Evolutionary conservation across 2,888 invertebrate species (phyloP).

Genomic region (Drosophila kambysellisi): DNA sequence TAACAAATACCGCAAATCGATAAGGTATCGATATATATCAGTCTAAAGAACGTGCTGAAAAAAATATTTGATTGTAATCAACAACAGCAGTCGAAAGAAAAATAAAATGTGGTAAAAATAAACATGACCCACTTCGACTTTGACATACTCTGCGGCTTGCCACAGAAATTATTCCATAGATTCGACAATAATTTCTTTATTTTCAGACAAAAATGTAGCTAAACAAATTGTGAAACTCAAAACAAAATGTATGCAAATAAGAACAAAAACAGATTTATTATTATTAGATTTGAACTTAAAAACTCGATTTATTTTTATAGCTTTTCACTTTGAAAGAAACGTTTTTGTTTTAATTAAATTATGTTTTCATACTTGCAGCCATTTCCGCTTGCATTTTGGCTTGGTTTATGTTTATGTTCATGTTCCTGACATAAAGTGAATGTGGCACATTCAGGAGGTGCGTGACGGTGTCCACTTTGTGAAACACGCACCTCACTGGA

Average conservation of each 20-base stretch:
- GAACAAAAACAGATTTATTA: neutral
- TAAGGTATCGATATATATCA: neutral
- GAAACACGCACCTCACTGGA: conserved; percentile 23
- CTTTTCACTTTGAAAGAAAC: neutral
- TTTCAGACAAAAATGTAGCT: neutral
- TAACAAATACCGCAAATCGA: neutral
- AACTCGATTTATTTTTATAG: neutral
- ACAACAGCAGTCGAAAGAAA: neutral
- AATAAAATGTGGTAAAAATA: neutral
- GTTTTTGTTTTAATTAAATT: conserved; percentile 20
- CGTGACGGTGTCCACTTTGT: conserved; percentile 28
- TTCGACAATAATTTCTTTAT: neutral
- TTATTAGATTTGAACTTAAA: neutral
- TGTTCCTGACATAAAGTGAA: conserved; percentile 10
- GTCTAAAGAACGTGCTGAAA: neutral
- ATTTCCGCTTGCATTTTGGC: conserved; percentile 30
- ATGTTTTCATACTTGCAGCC: conserved; percentile 29
- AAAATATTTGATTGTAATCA: neutral
- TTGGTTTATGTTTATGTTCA: conserved; percentile 16
- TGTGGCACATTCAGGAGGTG: conserved; percentile 3
- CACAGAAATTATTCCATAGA: neutral
- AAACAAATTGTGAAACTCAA: neutral
- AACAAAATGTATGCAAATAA: neutral
- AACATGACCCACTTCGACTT: neutral
- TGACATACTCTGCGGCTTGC: neutral